A percentile compares a stretch with the other conserved stretches of the same genome.
These are phyloP conservation scores for Fregetta grallaria DNA, from an alignment of 2,113 vertebrate species.

Conservation along the genomic window DNA sequence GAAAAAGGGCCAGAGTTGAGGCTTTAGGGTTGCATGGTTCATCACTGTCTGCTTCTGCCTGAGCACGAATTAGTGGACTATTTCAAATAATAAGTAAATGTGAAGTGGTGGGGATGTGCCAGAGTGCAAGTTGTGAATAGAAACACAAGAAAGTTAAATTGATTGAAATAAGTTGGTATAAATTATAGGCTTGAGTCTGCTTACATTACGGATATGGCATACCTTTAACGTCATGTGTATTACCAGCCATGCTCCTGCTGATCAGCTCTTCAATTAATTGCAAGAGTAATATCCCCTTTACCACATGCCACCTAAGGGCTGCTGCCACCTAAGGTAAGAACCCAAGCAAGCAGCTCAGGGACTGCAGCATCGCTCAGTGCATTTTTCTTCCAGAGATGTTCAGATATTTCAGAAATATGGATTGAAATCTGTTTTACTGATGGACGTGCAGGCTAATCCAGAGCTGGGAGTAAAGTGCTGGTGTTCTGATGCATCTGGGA, in stretches of 20 bases:
- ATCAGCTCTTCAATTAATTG: background rate
- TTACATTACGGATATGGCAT: background rate
- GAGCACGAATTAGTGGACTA: background rate
- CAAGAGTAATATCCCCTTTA: background rate
- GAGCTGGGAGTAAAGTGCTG: background rate
- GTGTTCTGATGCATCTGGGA: background rate
- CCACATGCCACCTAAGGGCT: background rate
- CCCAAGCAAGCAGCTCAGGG: background rate
- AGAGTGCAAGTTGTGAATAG: background rate
- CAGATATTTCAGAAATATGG: background rate
- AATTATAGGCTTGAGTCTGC: background rate
- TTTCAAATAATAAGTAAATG: background rate
- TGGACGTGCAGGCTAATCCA: background rate
- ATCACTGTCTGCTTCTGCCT: background rate
- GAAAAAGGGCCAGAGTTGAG: background rate
- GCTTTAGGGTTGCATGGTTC: background rate
- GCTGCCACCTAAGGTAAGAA: background rate
- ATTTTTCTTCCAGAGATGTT: background rate
- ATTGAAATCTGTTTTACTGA: background rate
- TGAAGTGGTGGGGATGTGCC: background rate
- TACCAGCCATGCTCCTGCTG: background rate
- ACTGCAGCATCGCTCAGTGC: background rate
- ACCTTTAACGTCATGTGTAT: rapidly evolving
- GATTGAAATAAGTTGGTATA: background rate
- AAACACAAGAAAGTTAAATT: background rate